phyloP scores from a whole-genome alignment of 2,888 invertebrate species.

The Phengaris arion region DNA sequence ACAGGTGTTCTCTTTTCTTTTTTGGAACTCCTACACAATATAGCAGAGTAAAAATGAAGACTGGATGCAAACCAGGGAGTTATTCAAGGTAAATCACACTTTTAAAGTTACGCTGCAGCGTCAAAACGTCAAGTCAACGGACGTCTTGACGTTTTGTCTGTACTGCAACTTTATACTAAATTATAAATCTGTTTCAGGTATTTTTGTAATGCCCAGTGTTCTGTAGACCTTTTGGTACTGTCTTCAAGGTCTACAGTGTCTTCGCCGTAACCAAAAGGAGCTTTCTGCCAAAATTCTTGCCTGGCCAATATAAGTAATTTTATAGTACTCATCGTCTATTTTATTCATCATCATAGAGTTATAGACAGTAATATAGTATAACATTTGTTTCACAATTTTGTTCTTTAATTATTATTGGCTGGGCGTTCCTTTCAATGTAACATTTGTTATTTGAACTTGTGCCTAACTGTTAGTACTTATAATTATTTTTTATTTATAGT shows the following conservation, averaged over 20 bases:
- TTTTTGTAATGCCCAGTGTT: constrained; percentile 28
- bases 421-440: neutral
- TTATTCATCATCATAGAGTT: neutral
- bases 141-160: neutral
- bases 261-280: constrained; percentile 1
- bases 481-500: constrained; percentile 52
- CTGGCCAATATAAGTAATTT: neutral
- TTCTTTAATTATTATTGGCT: neutral
- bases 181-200: constrained; percentile 21
- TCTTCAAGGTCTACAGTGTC: too few relatives aligned
- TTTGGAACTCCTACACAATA: constrained; percentile 27
- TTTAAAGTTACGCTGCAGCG: constrained; percentile 12
- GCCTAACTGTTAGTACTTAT: neutral
- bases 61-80: constrained; percentile 26
- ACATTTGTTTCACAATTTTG: neutral
- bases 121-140: neutral
- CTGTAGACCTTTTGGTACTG: neutral
- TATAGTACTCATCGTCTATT: neutral
- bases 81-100: constrained; percentile 22
- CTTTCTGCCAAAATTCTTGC: neutral
- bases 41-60: constrained; percentile 26
- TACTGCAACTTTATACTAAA: constrained; percentile 13
- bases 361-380: neutral
- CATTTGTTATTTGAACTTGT: neutral
- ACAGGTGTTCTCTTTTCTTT: constrained; percentile 28